Evolutionary conservation across 2,797 vertebrate species (phyloP).

Genomic region (Acomys russatus): DNA sequence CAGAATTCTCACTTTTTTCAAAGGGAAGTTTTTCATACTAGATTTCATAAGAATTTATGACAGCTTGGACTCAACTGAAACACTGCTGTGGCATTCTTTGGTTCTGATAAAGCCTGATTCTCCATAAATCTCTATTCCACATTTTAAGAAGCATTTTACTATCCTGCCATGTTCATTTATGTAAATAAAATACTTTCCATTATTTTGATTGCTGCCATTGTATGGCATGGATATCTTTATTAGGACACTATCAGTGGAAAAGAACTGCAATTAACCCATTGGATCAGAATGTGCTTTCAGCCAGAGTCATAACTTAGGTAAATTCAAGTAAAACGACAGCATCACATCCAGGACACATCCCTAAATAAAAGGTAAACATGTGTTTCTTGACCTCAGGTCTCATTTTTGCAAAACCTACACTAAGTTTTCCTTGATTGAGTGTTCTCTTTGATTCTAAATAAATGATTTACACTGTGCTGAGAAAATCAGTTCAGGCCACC

Average conservation of each 20-base stretch:
- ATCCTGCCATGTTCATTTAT: neutral
- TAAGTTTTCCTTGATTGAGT: constrained; percentile 1
- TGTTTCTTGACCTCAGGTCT: neutral
- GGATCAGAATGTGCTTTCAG: neutral
- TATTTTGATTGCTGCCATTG: neutral
- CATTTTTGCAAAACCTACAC: constrained; percentile 30
- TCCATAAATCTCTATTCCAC: constrained; percentile 1
- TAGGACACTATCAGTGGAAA: neutral
- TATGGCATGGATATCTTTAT: neutral
- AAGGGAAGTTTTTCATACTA: constrained; percentile 6
- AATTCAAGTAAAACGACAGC: constrained; percentile 4
- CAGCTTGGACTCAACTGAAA: neutral
- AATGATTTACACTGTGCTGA: constrained; percentile 45
- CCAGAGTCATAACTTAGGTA: neutral
- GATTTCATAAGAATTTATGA: constrained; percentile 12
- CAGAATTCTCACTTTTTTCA: neutral
- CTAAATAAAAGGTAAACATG: neutral
- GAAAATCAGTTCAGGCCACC: neutral
- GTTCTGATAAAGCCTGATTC: neutral
- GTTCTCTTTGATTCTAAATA: constrained; percentile 21
- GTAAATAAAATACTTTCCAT: neutral
- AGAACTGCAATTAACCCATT: neutral
- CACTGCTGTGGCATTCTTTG: neutral
- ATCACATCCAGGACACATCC: neutral
- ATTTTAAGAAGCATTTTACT: neutral